Percentiles rank a stretch among this genome's conserved stretches.
Evolutionary conservation across 2,113 vertebrate genomes (phyloP).

Genomic region (Tyto alba): DNA sequence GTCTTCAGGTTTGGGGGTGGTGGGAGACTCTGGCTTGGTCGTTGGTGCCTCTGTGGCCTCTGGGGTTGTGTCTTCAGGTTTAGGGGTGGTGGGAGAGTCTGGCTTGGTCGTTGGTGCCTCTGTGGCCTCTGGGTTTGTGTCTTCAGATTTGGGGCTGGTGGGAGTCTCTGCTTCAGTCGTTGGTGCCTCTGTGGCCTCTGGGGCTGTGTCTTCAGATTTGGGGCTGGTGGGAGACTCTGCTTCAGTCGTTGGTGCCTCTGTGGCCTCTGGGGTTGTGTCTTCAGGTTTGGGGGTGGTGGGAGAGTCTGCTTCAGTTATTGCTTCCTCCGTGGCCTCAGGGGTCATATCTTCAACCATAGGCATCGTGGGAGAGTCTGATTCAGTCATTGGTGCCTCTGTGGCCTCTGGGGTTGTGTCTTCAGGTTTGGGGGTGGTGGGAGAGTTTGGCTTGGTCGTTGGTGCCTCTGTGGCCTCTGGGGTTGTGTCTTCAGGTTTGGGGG

Average conservation of each 20-base stretch:
- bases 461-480: neutral
- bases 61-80: neutral
- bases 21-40: rapidly evolving
- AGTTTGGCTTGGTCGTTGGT: neutral
- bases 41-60: neutral
- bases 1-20: neutral
- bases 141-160: rapidly evolving
- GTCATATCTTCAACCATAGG: neutral
- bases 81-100: rapidly evolving
- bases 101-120: neutral
- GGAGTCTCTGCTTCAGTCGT: rapidly evolving
- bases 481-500: neutral
- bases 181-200: neutral
- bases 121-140: neutral
- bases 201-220: rapidly evolving
- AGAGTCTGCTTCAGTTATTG: rapidly evolving
- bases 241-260: neutral
- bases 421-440: neutral
- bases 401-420: neutral
- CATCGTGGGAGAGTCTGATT: neutral
- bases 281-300: neutral
- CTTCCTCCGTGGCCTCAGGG: neutral
- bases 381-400: neutral
- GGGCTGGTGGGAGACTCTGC: rapidly evolving
- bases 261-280: neutral